Evolutionary conservation across 2,113 vertebrate species (phyloP), one percentile per base, ranked within the genome.

Genomic region (Polypterus senegalus): DNA sequence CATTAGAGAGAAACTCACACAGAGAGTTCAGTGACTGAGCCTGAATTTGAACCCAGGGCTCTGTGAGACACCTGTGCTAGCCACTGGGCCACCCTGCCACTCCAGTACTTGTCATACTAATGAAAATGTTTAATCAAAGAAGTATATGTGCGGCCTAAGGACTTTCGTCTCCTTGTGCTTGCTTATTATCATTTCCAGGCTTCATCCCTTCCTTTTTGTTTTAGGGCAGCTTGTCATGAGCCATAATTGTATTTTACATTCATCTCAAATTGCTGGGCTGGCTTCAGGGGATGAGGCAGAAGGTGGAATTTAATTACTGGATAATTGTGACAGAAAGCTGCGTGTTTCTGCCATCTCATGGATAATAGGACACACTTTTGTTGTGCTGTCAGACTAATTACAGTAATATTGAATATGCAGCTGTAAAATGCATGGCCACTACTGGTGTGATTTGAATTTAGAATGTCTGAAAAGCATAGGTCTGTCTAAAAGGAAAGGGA

Each of bases 211-310:
- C 27, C 49, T 51, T 51, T 7, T 51, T 51, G 49, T 51, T 6
- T 6, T 51, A 51, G 9, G 9, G 6, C 49, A 51, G 49, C 2
- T 51, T 61, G 62, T 49, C 80, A 79, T 77, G 79, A 81, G 66
- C 70, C 65, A 69, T 81, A 80, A 83, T 82, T 83, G 82, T 65
- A 76, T 75, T 76, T 73, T 71, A 44, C 48, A 60, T 49, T 49
- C 63, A 63, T 59, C 61, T 67, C 66, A 59, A 63, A 73, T 70
- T 70, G 63, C 73, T 66, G 61, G 2, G 60, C 60, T 67, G 72
- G 54, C 10, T 55, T 52, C 46, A 63, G 11, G 45, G 60, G 67
- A 70, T 64, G 70, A 64, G 47, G 59, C 59, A 63, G 49, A 61
- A 54, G 54, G 59, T 46, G 52, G 62, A 58, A 45, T 61, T 64